phyloP scores from a whole-genome alignment of 2,113 vertebrate genomes.

The Lucifuga dentata region DNA sequence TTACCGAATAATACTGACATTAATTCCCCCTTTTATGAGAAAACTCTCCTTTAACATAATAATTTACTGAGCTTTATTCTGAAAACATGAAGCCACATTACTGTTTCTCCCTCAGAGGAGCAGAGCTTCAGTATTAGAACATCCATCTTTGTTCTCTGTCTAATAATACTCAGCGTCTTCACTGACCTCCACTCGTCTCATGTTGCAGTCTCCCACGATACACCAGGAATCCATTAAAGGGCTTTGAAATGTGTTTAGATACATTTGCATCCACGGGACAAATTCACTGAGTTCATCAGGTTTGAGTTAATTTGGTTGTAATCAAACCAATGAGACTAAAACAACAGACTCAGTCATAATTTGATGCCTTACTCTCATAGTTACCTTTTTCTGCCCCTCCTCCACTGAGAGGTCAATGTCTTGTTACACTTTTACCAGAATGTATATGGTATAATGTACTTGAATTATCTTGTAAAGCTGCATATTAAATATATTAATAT shows the following conservation, averaged over 20 bases:
- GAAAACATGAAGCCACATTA: constrained; percentile 20
- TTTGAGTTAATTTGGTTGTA: neutral
- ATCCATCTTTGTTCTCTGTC: constrained; percentile 39
- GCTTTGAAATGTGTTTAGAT: constrained; percentile 35
- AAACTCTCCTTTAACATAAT: constrained; percentile 2
- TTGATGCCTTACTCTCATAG: neutral
- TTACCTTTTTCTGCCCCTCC: neutral
- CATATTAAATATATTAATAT: too few species aligned
- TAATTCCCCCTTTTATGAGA: constrained; percentile 13
- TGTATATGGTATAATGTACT: constrained; percentile 16
- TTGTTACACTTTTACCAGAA: constrained; percentile 33
- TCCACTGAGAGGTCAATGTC: neutral
- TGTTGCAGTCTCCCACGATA: constrained; percentile 22
- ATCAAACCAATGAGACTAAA: neutral
- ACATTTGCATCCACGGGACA: constrained; percentile 10
- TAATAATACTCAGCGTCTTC: constrained; percentile 51
- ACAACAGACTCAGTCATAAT: neutral
- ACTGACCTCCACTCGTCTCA: constrained; percentile 44
- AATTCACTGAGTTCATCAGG: neutral
- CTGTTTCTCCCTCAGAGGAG: constrained; percentile 23
- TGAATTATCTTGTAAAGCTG: constrained; percentile 30
- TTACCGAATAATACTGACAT: constrained; percentile 3
- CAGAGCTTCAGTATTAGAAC: neutral
- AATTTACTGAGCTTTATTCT: constrained; percentile 10
- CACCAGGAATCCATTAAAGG: constrained; percentile 15